These are phyloP conservation scores for Trachurus trachurus DNA, from an alignment of 2,797 vertebrate genomes.

Conservation along the genomic window DNA sequence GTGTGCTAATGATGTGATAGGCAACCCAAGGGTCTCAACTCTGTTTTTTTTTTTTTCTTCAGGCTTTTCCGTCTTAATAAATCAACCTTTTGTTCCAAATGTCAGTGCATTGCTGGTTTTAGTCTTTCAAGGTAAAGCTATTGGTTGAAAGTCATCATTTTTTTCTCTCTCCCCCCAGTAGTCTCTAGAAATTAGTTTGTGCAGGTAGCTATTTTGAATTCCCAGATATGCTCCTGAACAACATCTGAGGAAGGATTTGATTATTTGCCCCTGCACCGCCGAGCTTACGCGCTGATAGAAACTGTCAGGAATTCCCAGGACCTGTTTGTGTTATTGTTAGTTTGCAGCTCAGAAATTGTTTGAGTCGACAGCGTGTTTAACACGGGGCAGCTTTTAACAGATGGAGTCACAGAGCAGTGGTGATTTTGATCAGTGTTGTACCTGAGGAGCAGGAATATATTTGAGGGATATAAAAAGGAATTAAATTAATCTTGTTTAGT, in stretches of 20 bases:
- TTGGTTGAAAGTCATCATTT: too few species aligned
- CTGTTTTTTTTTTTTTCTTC: too few species aligned
- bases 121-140: background rate
- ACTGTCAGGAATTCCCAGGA: conserved; percentile 38
- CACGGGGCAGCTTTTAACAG: conserved; percentile 25
- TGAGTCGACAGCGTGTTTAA: conserved; percentile 21
- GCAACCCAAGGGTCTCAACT: background rate
- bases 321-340: conserved; percentile 24
- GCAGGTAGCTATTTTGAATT: conserved; percentile 28
- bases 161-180: background rate
- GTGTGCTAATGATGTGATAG: conserved; percentile 2
- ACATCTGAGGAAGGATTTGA: conserved; percentile 22
- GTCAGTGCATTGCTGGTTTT: background rate
- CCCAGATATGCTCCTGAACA: conserved; percentile 12
- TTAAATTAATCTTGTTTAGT: conserved; percentile 12
- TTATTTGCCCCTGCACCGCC: conserved; percentile 1
- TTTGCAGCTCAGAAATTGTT: conserved; percentile 22
- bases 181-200: conserved; percentile 21
- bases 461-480: conserved; percentile 24
- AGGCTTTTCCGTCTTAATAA: background rate
- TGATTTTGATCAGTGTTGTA: conserved; percentile 39
- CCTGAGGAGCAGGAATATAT: conserved; percentile 30
- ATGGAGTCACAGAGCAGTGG: conserved; percentile 28
- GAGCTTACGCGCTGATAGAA: conserved; percentile 10
- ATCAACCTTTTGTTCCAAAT: background rate